Base-by-base conservation (phyloP, 2,113 vertebrate species). In the Coregonus clupeaformis region DNA sequence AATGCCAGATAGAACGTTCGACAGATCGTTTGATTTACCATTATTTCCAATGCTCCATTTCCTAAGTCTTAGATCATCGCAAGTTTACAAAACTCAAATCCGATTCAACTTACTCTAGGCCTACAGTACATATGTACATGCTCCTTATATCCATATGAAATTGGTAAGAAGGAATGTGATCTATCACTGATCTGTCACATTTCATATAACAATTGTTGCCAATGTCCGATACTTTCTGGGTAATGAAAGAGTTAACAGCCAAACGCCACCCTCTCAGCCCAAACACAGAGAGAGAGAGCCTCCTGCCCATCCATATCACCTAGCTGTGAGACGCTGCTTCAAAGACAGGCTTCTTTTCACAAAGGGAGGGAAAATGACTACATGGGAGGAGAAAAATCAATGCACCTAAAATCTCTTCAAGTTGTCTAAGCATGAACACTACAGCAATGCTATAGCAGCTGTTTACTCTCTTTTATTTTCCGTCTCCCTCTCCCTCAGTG, bases 341-440 rank as follows among this genome's bases (percentile, higher is more conserved):
- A 63, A 29, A 29, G 29, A 29, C 6, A 45, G 42, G 42, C 11
- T 45, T 45, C 49, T 18, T 52, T 52, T 52, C 3, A 45, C 42
- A 52, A 52, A 52, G 36, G 36, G 9, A 42, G 36, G 36, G 9
- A 11, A 42, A 42, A 42, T 12, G 0, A 42, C 11, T 42, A 42
- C 36, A 12, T 11, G 68, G 77, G 76, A 29, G 72, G 57, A 68
- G 45, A 52, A 77, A 77, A 85, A 71, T 77, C 68, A 77, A 81
- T 74, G 73, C 30, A 72, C n/a, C 75, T 76, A 63, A 75, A 74
- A 76, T 79, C 69, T 71, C 24, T 25, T 73, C 71, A 42, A 11
- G 36, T 52, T 57, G 47, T 76, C 63, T 62, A 69, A 65, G 72
- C 78, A 73, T 27, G 72, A 73, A 74, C 62, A 64, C 63, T 42